These are phyloP conservation scores for human DNA, from an alignment of 2,113 vertebrate genomes.

Conservation along the genomic window DNA sequence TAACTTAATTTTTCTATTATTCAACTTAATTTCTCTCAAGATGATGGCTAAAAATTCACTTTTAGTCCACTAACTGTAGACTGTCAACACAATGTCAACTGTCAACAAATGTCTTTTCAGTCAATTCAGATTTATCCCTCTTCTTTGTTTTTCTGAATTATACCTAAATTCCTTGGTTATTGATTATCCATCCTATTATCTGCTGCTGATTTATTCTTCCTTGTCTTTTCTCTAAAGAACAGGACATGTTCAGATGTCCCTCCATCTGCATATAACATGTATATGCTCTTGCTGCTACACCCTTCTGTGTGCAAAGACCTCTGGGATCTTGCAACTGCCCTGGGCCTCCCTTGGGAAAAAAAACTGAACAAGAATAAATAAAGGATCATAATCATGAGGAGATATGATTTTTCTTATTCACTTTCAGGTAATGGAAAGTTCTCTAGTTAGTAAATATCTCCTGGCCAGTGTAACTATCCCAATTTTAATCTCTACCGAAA, in stretches of 20 bases:
- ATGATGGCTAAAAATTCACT: background rate
- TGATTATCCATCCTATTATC: too few species aligned
- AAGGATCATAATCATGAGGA: background rate
- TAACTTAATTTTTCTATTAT: background rate
- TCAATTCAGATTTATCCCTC: background rate
- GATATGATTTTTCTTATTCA: background rate
- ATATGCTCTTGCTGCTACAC: background rate
- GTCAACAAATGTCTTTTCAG: background rate
- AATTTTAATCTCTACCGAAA: background rate
- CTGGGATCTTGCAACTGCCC: background rate
- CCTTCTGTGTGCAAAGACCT: background rate
- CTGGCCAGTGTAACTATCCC: background rate
- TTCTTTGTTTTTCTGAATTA: background rate
- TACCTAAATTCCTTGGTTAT: background rate
- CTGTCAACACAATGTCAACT: background rate
- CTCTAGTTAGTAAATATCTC: background rate
- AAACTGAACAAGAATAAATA: background rate
- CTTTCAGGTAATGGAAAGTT: background rate
- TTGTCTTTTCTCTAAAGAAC: background rate
- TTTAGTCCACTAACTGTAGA: background rate
- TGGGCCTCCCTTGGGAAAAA: background rate
- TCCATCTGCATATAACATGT: background rate
- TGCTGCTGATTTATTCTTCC: background rate
- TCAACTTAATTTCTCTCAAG: background rate
- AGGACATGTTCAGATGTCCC: background rate